Evolutionary conservation across 2,797 vertebrate genomes (phyloP).

Genomic region (Leuciscus waleckii): DNA sequence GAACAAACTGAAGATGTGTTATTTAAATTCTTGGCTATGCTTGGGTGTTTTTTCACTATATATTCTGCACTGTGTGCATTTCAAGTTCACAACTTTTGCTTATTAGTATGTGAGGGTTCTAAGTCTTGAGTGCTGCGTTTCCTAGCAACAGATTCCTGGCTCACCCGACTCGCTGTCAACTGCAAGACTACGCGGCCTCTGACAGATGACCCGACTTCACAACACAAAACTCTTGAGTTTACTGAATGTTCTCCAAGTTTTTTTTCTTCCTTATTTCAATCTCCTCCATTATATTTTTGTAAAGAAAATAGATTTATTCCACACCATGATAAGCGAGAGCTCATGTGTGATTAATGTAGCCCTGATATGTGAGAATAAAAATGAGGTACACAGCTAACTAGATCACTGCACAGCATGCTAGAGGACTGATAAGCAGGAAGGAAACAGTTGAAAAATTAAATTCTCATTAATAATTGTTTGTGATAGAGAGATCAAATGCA

Average conservation of each 20-base stretch:
- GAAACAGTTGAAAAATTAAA: conserved; percentile 22
- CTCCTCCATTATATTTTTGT: not conserved
- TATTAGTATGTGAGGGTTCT: conserved; percentile 51
- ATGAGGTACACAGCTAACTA: not conserved
- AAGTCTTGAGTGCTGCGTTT: conserved; percentile 50
- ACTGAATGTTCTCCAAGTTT: conserved; percentile 29
- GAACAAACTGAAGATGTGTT: not conserved
- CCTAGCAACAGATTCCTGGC: conserved; percentile 59
- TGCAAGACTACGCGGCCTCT: conserved; percentile 39
- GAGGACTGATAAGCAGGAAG: not conserved
- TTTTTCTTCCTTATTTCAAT: not conserved
- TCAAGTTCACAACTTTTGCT: conserved; percentile 52
- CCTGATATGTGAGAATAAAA: conserved; percentile 9
- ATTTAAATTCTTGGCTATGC: conserved; percentile 22
- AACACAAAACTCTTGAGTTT: conserved; percentile 35
- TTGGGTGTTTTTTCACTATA: conserved; percentile 31
- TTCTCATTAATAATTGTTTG: conserved; percentile 45
- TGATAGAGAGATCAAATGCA: conserved; percentile 28
- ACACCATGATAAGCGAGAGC: not conserved
- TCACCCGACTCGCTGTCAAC: conserved; percentile 26
- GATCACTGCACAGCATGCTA: conserved; percentile 26
- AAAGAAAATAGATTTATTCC: not conserved
- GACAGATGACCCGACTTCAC: conserved; percentile 46
- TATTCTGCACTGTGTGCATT: conserved; percentile 29
- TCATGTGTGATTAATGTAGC: conserved; percentile 11